Base-by-base conservation (phyloP, 1,140 invertebrate genomes). In the Dolichoris vasculosae region DNA sequence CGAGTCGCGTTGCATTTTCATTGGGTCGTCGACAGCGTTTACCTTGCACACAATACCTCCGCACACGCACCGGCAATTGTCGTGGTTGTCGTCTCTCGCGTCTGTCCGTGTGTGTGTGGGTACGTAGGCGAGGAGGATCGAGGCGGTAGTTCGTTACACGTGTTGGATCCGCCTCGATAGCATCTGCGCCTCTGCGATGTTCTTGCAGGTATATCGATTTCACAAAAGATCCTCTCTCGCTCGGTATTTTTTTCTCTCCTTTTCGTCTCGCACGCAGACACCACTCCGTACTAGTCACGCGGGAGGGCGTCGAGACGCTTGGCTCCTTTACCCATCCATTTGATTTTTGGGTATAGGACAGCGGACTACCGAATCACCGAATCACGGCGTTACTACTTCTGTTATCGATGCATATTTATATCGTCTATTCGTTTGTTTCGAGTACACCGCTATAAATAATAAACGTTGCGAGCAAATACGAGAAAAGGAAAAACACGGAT, bases 111-210 rank as follows among this genome's bases (percentile, higher is more conserved):
- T 9, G n/a, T 51, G 40, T 51, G 35, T 77, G 11, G 48, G 55
- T 32, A 48, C 38, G 67, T 26, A 8, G 43, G 35, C 13, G 30
- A 85, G 77, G 43, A 63, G 38, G 46, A 71, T 63, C 80, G 73
- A 30, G 80, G 88, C 91, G 88, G 91, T 92, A 92, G 92, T 93
- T 92, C 88, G 90, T 92, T 92, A 93, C 92, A 93, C 91, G 91
- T 93, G 92, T 93, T 92, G 91, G 89, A 91, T 90, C 89, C 88
- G 87, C 86, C 84, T 75, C 87, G 92, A 92, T 92, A 92, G 86
- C 87, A 92, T 93, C 92, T 93, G 84, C 84, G 86, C 43, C 67
- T 48, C 26, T 26, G 67, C 35, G 71, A 75, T 51, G 69, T 26
- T 64, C 40, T 79, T 86, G 87, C 80, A 89, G 89, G 91, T 77